Conservation (phyloP, 2,888 invertebrate species). For the Parochlus steinenii region DNA sequence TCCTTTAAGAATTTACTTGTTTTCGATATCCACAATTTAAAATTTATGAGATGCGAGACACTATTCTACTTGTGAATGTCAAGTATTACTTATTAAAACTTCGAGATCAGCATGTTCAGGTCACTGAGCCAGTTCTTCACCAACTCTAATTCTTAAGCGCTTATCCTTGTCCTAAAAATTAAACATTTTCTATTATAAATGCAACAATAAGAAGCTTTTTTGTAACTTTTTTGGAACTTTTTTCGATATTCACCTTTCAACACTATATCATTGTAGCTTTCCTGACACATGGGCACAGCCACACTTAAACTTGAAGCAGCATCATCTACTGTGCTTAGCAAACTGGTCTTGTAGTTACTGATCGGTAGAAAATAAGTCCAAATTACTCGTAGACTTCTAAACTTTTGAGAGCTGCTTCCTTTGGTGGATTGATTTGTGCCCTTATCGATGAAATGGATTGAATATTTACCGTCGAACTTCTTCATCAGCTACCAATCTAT, state of each 20-base stretch:
- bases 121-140: conserved; percentile 57
- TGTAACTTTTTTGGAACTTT: neutral
- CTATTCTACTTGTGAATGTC: conserved; percentile 62
- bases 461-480: neutral
- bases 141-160: conserved; percentile 41
- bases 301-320: conserved; percentile 22
- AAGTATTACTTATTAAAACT: conserved; percentile 37
- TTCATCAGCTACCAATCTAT: neutral
- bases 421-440: neutral
- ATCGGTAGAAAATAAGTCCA: conserved; percentile 20
- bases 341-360: conserved; percentile 20
- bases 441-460: conserved; percentile 1
- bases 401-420: too few species aligned
- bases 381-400: conserved; percentile 4
- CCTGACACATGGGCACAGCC: conserved; percentile 23
- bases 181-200: neutral
- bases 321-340: conserved; percentile 22
- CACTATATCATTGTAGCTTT: conserved; percentile 20
- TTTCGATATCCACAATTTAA: conserved; percentile 61
- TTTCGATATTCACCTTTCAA: neutral
- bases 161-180: conserved; percentile 20
- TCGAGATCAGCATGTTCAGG: conserved; percentile 78
- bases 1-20: conserved; percentile 83
- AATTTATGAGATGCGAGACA: conserved; percentile 70
- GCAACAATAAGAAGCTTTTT: neutral